Percentiles rank a stretch among this genome's conserved stretches.
phyloP scores from a whole-genome alignment of 2,797 vertebrate genomes.

The Artibeus lituratus region DNA sequence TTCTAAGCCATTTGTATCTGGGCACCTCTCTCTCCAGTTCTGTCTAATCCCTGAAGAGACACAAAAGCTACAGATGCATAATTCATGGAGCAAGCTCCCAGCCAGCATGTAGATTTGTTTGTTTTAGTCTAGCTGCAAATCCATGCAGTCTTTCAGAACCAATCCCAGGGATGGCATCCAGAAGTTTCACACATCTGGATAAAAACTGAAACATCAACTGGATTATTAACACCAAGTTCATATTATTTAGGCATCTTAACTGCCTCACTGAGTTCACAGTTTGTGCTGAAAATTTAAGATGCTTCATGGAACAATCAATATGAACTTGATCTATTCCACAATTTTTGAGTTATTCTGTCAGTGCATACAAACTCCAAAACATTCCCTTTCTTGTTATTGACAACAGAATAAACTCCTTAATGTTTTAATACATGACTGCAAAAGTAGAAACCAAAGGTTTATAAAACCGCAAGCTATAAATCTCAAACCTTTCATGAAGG shows the following conservation, averaged over 20 bases:
- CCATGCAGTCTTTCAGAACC: constrained; percentile 51
- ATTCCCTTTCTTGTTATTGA: constrained; percentile 46
- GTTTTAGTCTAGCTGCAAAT: constrained; percentile 59
- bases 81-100: constrained; percentile 36
- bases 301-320: constrained; percentile 25
- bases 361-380: constrained; percentile 43
- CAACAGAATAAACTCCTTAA: constrained; percentile 50
- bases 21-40: not conserved
- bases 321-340: constrained; percentile 23
- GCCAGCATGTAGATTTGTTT: constrained; percentile 56
- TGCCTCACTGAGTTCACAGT: constrained; percentile 35
- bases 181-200: constrained; percentile 32
- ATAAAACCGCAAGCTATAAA: constrained; percentile 18
- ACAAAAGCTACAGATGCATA: constrained; percentile 47
- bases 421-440: constrained; percentile 33
- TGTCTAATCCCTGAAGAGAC: constrained; percentile 48
- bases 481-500: constrained; percentile 33
- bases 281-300: constrained; percentile 25
- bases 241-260: constrained; percentile 45
- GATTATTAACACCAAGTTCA: constrained; percentile 47
- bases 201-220: constrained; percentile 46
- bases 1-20: not conserved
- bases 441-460: constrained; percentile 41
- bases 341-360: constrained; percentile 56
- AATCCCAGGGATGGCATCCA: constrained; percentile 32